A percentile compares a stretch with the other conserved stretches of the same genome.
phyloP scores from a whole-genome alignment of 2,888 invertebrate genomes.

The Lathronympha strigana region DNA sequence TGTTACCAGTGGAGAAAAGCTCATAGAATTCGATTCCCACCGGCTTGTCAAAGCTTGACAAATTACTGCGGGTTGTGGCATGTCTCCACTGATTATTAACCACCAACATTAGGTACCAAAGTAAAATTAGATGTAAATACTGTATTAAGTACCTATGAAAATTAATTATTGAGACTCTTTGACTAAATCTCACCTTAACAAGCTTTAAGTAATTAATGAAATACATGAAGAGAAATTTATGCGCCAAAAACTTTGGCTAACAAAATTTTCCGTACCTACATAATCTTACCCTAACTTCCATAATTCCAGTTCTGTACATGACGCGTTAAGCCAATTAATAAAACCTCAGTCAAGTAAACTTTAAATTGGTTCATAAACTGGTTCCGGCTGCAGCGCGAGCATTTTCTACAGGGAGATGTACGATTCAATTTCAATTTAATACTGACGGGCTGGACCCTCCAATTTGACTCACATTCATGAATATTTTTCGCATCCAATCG shows the following conservation, averaged over 20 bases:
- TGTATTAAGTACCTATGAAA: no score
- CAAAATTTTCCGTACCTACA: neutral
- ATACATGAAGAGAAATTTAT: neutral
- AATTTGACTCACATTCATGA: conserved; percentile 44
- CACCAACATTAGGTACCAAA: no score
- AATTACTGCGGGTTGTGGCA: no score
- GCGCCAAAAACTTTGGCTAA: neutral
- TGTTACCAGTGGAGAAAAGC: no score
- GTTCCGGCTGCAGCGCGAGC: conserved; percentile 52
- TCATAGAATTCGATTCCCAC: no score
- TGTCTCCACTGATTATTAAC: no score
- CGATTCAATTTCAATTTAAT: conserved; percentile 61
- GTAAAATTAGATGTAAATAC: no score
- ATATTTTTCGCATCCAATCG: conserved; percentile 41
- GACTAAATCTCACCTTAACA: no score
- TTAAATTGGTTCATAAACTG: conserved; percentile 54
- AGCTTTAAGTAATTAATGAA: no score
- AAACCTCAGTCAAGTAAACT: conserved; percentile 48
- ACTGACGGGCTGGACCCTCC: conserved; percentile 46
- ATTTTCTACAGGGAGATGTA: conserved; percentile 54
- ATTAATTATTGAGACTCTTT: no score
- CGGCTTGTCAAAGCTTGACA: no score
- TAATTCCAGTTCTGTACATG: conserved; percentile 15
- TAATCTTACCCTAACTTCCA: conserved; percentile 11
- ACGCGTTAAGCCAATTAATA: conserved; percentile 38